Base-by-base conservation (phyloP, 2,888 invertebrate genomes). In the Phengaris alcon region DNA sequence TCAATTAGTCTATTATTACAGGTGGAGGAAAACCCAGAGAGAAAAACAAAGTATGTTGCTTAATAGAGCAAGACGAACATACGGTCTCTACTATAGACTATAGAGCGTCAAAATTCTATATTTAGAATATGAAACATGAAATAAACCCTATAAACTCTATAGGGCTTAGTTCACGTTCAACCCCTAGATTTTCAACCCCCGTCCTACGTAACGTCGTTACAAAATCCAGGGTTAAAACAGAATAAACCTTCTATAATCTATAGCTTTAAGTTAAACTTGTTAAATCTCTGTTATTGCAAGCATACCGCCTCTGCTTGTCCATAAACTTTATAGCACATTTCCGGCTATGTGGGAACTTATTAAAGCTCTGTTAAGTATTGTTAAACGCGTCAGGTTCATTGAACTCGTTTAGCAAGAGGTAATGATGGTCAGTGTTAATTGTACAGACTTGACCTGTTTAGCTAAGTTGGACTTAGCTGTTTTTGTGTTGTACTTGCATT, bases 391-490 rank as follows among this genome's bases (percentile, higher is more conserved):
- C 13, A 64, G 64, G 64, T 64, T 64, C 64, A 64, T 35, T 64
- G 64, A 13, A 64, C 64, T 64, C 64, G 35, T 64, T 64, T 35
- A 35, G 35, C 35, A 22, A 12, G 22, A 64, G 64, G 35, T 64
- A 64, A 64, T 64, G 64, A 64, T 64, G 64, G 64, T 9, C 35
- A 64, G 64, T 64, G 64, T 44, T 64, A 44, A 64, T 64, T 64
- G 35, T 48, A 48, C 35, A 64, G 64, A 64, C 35, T 44, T 64
- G 64, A 64, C 64, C 64, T 35, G 7, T 64, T 64, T 64, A 64
- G 35, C 64, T 59, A 59, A 48, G 48, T 22, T 64, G 64, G 64
- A 44, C 35, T 64, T 35, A 44, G 64, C 35, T 35, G 35, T 35
- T 15, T 35, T 15, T 15, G n/a, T 57, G 15, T 22, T 22, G 59